phyloP scores from a whole-genome alignment of 2,797 vertebrate species.

The Manis pentadactyla region DNA sequence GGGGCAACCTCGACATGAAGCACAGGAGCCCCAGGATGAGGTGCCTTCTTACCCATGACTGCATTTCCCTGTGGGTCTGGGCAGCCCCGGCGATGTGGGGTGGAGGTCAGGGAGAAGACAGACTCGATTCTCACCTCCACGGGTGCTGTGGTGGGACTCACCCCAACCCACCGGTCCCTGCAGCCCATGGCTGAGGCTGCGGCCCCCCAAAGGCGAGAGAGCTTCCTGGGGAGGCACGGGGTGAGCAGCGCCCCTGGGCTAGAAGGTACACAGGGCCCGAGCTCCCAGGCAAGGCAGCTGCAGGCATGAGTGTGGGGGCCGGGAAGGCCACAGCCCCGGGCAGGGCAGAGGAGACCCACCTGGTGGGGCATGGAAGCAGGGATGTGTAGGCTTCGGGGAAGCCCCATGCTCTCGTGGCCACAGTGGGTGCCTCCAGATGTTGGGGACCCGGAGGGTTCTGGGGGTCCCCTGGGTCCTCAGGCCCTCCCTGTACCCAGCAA shows the following conservation, averaged over 20 bases:
- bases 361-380: not conserved
- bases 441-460: not conserved
- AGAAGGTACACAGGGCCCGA: too few relatives aligned
- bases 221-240: not conserved
- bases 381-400: fast-evolving
- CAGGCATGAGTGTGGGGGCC: too few relatives aligned
- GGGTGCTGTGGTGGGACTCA: not conserved
- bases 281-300: fast-evolving
- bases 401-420: not conserved
- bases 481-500: not conserved
- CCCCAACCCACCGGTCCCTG: fast-evolving
- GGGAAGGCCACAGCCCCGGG: fast-evolving
- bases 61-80: not conserved
- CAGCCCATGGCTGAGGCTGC: too few relatives aligned
- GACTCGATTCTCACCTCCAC: not conserved
- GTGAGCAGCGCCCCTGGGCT: fast-evolving
- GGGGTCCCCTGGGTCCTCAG: not conserved
- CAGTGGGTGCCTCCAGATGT: too few relatives aligned
- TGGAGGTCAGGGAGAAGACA: not conserved
- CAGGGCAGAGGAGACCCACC: not conserved
- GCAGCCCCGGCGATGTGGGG: fast-evolving
- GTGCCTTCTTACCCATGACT: not conserved
- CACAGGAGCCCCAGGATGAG: fast-evolving
- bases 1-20: too few relatives aligned
- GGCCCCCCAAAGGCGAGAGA: fast-evolving